Conservation (phyloP, 2,113 vertebrate genomes). For the Gambusia affinis region DNA sequence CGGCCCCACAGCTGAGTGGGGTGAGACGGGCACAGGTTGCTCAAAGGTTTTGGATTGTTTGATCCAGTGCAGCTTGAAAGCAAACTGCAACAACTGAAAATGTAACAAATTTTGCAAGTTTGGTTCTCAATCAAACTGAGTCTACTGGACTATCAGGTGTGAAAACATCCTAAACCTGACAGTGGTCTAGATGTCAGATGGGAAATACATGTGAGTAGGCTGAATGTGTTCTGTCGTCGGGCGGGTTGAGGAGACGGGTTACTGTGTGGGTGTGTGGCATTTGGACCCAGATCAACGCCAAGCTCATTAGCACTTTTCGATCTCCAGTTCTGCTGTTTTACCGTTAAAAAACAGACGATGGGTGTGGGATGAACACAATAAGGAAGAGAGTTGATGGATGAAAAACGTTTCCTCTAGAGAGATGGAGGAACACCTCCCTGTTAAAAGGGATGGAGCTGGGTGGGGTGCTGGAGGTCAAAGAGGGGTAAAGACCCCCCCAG, state of each 20-base stretch:
- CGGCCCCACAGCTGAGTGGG: no score
- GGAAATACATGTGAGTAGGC: no score
- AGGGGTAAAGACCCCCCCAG: constrained; percentile 37
- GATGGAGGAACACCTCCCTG: constrained; percentile 55
- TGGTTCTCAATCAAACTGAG: no score
- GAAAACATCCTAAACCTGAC: no score
- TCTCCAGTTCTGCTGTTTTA: constrained; percentile 56
- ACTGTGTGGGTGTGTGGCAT: background rate
- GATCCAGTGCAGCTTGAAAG: no score
- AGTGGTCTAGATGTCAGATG: no score
- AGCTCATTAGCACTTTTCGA: constrained; percentile 31
- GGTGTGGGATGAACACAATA: constrained; percentile 39
- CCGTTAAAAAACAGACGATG: constrained; percentile 53
- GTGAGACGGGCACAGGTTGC: no score
- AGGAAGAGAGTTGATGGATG: constrained; percentile 63
- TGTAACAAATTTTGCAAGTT: no score
- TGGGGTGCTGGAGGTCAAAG: constrained; percentile 45
- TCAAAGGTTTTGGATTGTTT: no score
- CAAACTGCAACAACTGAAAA: no score
- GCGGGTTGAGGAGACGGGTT: background rate
- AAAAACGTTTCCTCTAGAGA: constrained; percentile 56
- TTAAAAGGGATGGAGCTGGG: background rate
- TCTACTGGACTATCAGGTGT: no score
- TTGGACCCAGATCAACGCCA: constrained; percentile 57
- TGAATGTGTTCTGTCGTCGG: no score